Evolutionary conservation across 2,888 invertebrate species (phyloP), one percentile per base, ranked within the genome.

Genomic region (Opisthograptis luteolata): DNA sequence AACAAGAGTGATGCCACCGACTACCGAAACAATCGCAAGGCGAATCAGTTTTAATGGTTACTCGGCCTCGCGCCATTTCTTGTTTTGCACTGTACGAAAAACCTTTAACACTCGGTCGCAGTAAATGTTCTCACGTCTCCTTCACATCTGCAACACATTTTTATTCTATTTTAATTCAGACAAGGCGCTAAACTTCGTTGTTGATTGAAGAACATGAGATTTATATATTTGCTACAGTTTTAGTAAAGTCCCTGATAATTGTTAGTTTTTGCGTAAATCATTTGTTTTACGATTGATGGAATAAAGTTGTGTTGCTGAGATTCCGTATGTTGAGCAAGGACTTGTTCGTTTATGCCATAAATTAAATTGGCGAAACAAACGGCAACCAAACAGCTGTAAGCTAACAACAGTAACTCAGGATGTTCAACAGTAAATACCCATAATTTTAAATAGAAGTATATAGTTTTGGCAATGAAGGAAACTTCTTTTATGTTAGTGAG

Each of bases 31-130:
- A 75, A 71, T 74, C 54, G 63, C 74, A 70, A 77, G 68, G 78
- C 68, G 55, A 75, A 70, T 73, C 64, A 49, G 58, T 68, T 73
- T 71, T 67, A 66, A 74, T 75, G 66, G 54, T 53, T 64, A 58
- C 43, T 32, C 58, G 61, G 55, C 80, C 80, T 76, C 75, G 80
- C 59, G 70, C 79, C 61, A 71, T 74, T 73, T 79, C 57, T 55
- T 44, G 51, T 53, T 57, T 57, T 57, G 55, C 51, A 57, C 35
- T 22, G 50, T 48, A 34, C 25, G 40, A 31, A 9, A 30, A 27
- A 40, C 35, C 17, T 30, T 30, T 43, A 39, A 32, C 3, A n/a
- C 44, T 31, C 8, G 40, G 35, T 45, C 50, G 10, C 30, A 19
- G 24, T 43, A 22, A 40, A 25, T 8, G n/a, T 14, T 9, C 27